Conservation (phyloP, 1,140 invertebrate species). For the Solenopsis invicta region DNA sequence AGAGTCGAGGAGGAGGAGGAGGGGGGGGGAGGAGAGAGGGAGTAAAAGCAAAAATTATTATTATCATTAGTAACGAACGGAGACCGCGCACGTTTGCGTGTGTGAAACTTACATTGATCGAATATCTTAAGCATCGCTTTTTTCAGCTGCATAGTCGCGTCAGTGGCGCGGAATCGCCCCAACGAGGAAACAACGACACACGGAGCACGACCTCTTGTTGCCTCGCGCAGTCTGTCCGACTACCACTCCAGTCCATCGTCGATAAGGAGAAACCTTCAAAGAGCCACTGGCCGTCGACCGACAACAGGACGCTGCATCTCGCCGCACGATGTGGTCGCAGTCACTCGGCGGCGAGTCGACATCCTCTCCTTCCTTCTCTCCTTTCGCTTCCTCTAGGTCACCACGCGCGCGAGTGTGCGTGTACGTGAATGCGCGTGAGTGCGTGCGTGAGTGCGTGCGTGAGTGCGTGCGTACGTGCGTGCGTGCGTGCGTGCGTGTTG, state of each 20-base stretch:
- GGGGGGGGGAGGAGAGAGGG: too few relatives aligned
- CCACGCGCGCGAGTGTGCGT: background rate
- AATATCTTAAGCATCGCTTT: slow-evolving; percentile 85
- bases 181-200: slow-evolving; percentile 65
- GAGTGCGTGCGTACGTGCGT: background rate
- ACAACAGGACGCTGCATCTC: slow-evolving; percentile 68
- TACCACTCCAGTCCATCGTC: slow-evolving; percentile 50
- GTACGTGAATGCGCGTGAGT: background rate
- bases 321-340: slow-evolving; percentile 58
- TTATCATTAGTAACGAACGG: background rate
- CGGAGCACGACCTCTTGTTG: slow-evolving; percentile 61
- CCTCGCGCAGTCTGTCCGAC: slow-evolving; percentile 48
- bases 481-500: background rate
- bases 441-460: background rate
- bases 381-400: slow-evolving; percentile 60
- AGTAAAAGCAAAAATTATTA: slow-evolving; percentile 19
- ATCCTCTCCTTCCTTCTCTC: slow-evolving; percentile 62
- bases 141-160: slow-evolving; percentile 83
- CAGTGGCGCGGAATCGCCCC: slow-evolving; percentile 60
- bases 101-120: slow-evolving; percentile 82
- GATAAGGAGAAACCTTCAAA: slow-evolving; percentile 54
- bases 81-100: too few relatives aligned
- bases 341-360: slow-evolving; percentile 53
- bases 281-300: slow-evolving; percentile 69
- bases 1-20: too few relatives aligned